Conservation (phyloP, 2,888 invertebrate genomes). For the Stenodema calcarata region DNA sequence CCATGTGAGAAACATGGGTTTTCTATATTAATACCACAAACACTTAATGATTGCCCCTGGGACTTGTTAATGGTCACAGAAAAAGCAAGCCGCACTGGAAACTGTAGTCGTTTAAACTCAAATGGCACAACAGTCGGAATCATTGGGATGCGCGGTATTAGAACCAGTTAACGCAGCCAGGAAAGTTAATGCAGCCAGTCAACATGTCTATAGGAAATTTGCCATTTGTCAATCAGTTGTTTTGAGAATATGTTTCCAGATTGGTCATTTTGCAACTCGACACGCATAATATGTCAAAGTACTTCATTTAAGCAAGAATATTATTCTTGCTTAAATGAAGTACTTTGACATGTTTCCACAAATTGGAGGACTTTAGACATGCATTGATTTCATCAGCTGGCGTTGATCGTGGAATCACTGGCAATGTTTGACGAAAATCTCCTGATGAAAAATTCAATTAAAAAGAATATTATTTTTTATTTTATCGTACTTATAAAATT, state of each 20-base stretch:
- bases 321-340: no score
- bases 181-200: conserved; percentile 2
- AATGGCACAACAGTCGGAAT: conserved; percentile 46
- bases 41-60: conserved; percentile 25
- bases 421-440: conserved; percentile 50
- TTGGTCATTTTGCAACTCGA: no score
- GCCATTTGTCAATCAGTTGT: no score
- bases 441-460: no score
- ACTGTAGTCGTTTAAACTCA: conserved; percentile 49
- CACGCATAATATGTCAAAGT: no score
- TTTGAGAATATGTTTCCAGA: no score
- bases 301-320: no score
- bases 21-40: conserved; percentile 7
- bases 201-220: conserved; percentile 2
- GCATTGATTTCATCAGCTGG: conserved; percentile 48
- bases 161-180: no score
- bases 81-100: conserved; percentile 49
- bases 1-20: conserved; percentile 46
- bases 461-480: no score
- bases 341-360: no score
- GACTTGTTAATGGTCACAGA: conserved; percentile 34
- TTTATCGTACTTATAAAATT: no score
- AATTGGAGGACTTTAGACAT: conserved; percentile 50
- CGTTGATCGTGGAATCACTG: conserved; percentile 50
- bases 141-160: conserved; percentile 43